Percentiles rank a stretch among this genome's conserved stretches.
Evolutionary conservation across 2,797 vertebrate genomes (phyloP).

Genomic region (Hoplostethus mediterraneus): DNA sequence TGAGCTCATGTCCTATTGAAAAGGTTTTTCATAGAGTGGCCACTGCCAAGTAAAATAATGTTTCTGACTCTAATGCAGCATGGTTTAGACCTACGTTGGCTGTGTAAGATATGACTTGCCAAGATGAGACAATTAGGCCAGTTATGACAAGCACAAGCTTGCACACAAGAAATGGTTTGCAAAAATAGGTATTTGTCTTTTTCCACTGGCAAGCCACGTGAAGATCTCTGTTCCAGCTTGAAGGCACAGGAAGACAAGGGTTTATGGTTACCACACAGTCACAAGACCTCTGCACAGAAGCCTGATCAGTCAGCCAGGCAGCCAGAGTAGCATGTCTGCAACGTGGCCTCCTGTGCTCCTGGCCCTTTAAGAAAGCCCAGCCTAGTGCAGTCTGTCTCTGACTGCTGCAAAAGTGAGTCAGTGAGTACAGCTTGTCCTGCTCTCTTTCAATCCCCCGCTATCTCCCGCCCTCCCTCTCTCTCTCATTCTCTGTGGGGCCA

Average conservation of each 20-base stretch:
- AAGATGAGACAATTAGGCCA: slow-evolving; percentile 47
- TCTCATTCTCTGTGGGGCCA: slow-evolving; percentile 66
- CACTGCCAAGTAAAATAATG: not conserved
- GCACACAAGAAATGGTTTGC: slow-evolving; percentile 19
- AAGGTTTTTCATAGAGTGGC: not conserved
- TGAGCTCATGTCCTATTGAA: not conserved
- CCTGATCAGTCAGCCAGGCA: slow-evolving; percentile 44
- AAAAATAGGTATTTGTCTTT: slow-evolving; percentile 3
- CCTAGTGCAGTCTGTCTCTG: slow-evolving; percentile 59
- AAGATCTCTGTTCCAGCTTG: slow-evolving; percentile 54
- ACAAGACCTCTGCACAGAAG: slow-evolving; percentile 69
- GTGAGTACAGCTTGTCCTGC: slow-evolving; percentile 73
- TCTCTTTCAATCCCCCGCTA: slow-evolving; percentile 62
- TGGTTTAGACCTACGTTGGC: not conserved
- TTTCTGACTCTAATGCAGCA: not conserved
- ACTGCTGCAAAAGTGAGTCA: slow-evolving; percentile 81
- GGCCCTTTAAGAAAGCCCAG: slow-evolving; percentile 78
- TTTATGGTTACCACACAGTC: slow-evolving; percentile 72
- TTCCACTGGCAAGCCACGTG: slow-evolving; percentile 61
- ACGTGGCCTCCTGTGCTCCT: slow-evolving; percentile 71
- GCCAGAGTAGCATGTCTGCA: slow-evolving; percentile 69
- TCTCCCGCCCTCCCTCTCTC: slow-evolving; percentile 48
- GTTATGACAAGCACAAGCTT: slow-evolving; percentile 27
- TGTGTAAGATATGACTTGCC: not conserved
- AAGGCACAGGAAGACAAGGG: slow-evolving; percentile 63